phyloP scores from a whole-genome alignment of 2,888 invertebrate genomes.

The Slavum lentiscoides region DNA sequence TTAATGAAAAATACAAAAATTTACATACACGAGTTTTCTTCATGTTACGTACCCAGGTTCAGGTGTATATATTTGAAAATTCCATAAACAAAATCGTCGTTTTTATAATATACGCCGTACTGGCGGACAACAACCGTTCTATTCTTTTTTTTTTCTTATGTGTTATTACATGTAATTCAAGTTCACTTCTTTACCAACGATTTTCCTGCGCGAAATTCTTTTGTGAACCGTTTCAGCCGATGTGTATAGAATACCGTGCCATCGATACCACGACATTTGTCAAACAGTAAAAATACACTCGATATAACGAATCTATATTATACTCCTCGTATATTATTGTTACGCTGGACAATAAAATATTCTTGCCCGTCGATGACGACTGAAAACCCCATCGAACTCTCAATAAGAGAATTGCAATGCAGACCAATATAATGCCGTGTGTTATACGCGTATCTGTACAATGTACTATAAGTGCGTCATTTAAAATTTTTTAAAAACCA shows the following conservation, averaged over 20 bases:
- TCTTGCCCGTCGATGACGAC: background rate
- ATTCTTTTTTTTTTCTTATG: background rate
- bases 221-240: conserved; percentile 1
- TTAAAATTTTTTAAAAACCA: too few relatives aligned
- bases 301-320: conserved; percentile 23
- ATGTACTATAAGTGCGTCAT: too few relatives aligned
- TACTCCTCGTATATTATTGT: conserved; percentile 13
- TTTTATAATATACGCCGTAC: background rate
- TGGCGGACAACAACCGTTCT: conserved; percentile 15
- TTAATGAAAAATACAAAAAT: too few relatives aligned
- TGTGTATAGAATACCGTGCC: background rate
- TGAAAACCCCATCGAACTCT: conserved; percentile 6
- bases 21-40: background rate
- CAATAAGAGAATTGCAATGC: background rate
- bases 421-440: background rate
- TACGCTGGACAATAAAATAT: conserved; percentile 16
- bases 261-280: conserved; percentile 3
- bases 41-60: background rate
- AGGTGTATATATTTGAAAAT: too few relatives aligned
- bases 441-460: too few relatives aligned
- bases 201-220: conserved; percentile 7
- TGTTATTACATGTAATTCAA: background rate
- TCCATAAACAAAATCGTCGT: background rate
- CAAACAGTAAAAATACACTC: conserved; percentile 30
- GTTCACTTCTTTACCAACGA: background rate